Evolutionary conservation across 23 tunicate genomes (phyloP).

Genomic region (Styela clava): DNA sequence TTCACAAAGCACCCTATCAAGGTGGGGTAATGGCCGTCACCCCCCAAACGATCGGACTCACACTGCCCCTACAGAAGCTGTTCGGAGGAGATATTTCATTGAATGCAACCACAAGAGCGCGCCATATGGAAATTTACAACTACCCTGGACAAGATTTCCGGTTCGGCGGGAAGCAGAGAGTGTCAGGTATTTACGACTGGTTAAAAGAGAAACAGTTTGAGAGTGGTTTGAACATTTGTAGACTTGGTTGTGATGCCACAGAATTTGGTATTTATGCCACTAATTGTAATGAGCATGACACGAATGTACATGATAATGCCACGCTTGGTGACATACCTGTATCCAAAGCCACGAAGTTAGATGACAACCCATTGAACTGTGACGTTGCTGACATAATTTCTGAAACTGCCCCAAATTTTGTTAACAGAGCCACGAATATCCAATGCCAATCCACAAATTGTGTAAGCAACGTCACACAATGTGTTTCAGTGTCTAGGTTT

Average conservation of each 20-base stretch:
- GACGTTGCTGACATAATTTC: neutral
- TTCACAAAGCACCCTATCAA: conserved; percentile 26
- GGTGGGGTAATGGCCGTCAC: conserved; percentile 58
- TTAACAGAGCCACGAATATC: neutral
- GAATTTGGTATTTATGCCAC: conserved; percentile 7
- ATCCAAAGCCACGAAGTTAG: neutral
- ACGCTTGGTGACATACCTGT: neutral
- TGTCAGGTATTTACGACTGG: conserved; percentile 91
- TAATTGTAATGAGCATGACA: neutral
- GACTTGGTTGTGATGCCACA: neutral
- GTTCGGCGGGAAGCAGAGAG: conserved; percentile 28
- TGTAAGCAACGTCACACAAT: neutral
- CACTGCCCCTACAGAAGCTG: conserved; percentile 66
- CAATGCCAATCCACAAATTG: neutral
- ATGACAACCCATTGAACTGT: neutral
- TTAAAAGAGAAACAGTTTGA: conserved; percentile 39
- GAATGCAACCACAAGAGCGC: neutral
- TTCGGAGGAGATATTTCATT: conserved; percentile 33
- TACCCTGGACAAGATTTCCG: conserved; percentile 49
- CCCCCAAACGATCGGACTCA: conserved; percentile 74
- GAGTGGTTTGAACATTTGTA: conserved; percentile 42
- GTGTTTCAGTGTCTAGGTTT: neutral
- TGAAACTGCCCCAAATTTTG: neutral
- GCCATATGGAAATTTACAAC: conserved; percentile 22
- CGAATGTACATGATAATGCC: neutral